Percentiles rank a stretch among this genome's conserved stretches.
Evolutionary conservation across 2,888 invertebrate genomes (phyloP).

Genomic region (Phengaris alcon): DNA sequence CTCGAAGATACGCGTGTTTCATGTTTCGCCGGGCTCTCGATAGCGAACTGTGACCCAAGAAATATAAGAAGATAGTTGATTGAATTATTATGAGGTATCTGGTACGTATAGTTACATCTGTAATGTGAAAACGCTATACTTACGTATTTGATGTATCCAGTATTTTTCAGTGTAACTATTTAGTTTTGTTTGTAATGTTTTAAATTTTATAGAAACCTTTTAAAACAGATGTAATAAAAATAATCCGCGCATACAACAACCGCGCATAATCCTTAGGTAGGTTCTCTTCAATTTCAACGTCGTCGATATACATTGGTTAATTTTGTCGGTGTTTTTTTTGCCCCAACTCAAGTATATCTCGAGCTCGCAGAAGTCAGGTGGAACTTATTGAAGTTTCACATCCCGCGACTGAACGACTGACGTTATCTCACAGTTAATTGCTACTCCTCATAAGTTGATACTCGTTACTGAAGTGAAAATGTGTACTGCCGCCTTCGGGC

Average conservation of each 20-base stretch:
- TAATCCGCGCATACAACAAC: neutral
- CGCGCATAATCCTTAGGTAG: neutral
- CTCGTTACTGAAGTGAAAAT: slow-evolving; percentile 1
- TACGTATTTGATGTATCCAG: too few species aligned
- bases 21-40: neutral
- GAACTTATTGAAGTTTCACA: slow-evolving; percentile 18
- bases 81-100: neutral
- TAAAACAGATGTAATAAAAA: neutral
- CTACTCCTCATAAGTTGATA: slow-evolving; percentile 23
- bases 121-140: too few species aligned
- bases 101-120: neutral
- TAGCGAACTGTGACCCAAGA: neutral
- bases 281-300: neutral
- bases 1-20: neutral
- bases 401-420: slow-evolving; percentile 9
- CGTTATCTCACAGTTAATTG: slow-evolving; percentile 24
- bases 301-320: neutral
- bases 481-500: neutral
- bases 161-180: too few species aligned
- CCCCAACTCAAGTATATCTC: neutral
- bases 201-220: neutral
- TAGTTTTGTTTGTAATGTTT: too few species aligned
- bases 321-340: slow-evolving; percentile 1
- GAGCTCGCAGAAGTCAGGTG: slow-evolving; percentile 1
- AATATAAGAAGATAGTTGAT: neutral